These are phyloP conservation scores for Dryococelus australis DNA, from an alignment of 2,888 invertebrate species.

Conservation along the genomic window DNA sequence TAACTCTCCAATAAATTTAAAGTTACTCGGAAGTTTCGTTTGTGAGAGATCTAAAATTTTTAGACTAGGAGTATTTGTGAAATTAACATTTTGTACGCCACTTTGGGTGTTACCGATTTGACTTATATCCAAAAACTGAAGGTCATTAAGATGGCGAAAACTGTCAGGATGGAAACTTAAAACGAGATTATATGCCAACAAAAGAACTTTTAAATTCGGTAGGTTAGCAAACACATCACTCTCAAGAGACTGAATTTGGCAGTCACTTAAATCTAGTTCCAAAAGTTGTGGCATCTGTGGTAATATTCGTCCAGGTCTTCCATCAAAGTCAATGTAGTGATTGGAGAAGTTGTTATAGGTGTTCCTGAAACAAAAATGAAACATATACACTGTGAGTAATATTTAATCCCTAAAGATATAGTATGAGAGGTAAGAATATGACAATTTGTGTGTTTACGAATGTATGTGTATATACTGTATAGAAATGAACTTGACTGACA, in stretches of 20 bases:
- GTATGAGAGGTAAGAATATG: too few species aligned
- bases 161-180: slow-evolving; percentile 31
- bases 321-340: background rate
- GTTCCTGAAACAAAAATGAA: background rate
- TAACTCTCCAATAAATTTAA: slow-evolving; percentile 55
- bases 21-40: slow-evolving; percentile 55
- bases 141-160: slow-evolving; percentile 50
- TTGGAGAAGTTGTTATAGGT: background rate
- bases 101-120: slow-evolving; percentile 54
- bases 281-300: slow-evolving; percentile 56
- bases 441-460: too few species aligned
- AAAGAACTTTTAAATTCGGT: slow-evolving; percentile 60
- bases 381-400: too few species aligned
- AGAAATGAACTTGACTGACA: too few species aligned
- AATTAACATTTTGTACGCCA: slow-evolving; percentile 8
- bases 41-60: slow-evolving; percentile 58
- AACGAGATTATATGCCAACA: slow-evolving; percentile 65
- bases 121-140: slow-evolving; percentile 65
- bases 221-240: slow-evolving; percentile 60
- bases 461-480: too few species aligned
- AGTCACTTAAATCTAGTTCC: slow-evolving; percentile 67
- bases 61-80: slow-evolving; percentile 53
- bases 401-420: too few species aligned
- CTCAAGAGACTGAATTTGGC: slow-evolving; percentile 61
- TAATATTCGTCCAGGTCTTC: background rate